Evolutionary conservation across 53 echinoderm and acorn worm species (phyloP).

Genomic region (Zoroaster sp.): DNA sequence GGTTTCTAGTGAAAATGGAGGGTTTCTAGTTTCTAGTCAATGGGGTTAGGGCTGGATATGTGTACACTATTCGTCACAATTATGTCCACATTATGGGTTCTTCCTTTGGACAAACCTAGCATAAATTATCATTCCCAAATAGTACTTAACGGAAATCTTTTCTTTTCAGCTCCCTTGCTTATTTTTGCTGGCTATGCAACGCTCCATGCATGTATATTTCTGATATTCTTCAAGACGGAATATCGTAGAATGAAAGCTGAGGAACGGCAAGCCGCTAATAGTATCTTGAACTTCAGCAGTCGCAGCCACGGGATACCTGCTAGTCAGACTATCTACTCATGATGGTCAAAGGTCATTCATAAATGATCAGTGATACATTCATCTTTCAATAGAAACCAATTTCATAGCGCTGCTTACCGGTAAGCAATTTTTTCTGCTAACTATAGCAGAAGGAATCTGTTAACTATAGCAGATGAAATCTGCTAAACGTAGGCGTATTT

Average conservation of each 20-base stretch:
- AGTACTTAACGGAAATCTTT: not conserved
- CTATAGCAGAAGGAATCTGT: no score
- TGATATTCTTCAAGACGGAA: constrained; percentile 85
- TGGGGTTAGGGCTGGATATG: not conserved
- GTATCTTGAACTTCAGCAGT: constrained; percentile 77
- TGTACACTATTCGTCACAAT: not conserved
- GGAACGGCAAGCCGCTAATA: constrained; percentile 73
- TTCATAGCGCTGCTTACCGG: not conserved
- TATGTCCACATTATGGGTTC: not conserved
- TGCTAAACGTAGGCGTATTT: no score
- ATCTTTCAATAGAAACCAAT: not conserved
- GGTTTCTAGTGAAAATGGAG: not conserved
- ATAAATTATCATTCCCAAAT: not conserved
- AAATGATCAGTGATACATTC: no score
- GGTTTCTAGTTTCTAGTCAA: not conserved
- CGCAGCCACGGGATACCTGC: constrained; percentile 6
- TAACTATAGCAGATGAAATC: no score
- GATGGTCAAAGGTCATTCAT: not conserved
- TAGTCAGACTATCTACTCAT: not conserved
- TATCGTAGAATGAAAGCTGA: constrained; percentile 89
- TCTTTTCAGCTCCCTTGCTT: constrained; percentile 71
- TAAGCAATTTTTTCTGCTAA: no score
- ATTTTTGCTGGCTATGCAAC: constrained; percentile 67
- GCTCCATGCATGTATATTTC: constrained; percentile 62
- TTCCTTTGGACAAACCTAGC: not conserved